These are phyloP conservation scores for Tautogolabrus adspersus DNA, from an alignment of 2,113 vertebrate genomes.

Conservation along the genomic window DNA sequence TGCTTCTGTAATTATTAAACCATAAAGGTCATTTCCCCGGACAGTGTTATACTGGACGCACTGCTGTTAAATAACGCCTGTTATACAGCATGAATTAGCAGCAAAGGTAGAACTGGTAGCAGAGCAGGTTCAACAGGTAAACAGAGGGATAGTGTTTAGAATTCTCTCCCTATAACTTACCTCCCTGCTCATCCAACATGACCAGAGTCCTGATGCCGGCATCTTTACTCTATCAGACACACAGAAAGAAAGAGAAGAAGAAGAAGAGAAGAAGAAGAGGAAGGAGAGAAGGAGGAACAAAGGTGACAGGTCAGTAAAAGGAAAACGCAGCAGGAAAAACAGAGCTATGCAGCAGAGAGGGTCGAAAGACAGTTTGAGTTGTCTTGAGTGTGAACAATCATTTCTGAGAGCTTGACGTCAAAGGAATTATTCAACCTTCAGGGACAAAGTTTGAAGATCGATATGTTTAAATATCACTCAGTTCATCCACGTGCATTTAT, in stretches of 20 bases:
- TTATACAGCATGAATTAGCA: constrained; percentile 10
- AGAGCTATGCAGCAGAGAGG: constrained; percentile 27
- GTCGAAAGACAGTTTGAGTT: constrained; percentile 44
- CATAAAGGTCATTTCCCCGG: constrained; percentile 7
- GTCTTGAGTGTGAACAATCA: constrained; percentile 11
- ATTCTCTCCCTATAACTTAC: constrained; percentile 86
- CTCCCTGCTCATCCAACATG: constrained; percentile 99
- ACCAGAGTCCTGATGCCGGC: constrained; percentile 99
- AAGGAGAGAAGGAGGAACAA: constrained; percentile 37
- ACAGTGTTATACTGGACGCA: constrained; percentile 38
- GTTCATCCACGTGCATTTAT: too few relatives aligned
- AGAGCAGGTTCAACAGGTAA: constrained; percentile 34
- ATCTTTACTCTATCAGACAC: constrained; percentile 95
- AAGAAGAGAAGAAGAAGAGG: constrained; percentile 31
- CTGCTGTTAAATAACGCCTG: background rate
- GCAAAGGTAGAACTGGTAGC: background rate
- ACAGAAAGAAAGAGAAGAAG: constrained; percentile 31
- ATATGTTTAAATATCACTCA: too few relatives aligned
- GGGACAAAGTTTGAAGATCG: too few relatives aligned
- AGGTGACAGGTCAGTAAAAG: constrained; percentile 59
- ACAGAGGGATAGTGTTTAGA: constrained; percentile 8
- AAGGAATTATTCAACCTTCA: background rate
- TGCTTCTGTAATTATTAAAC: constrained; percentile 1
- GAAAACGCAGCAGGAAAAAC: constrained; percentile 37
- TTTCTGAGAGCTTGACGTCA: background rate